A percentile compares a stretch with the other conserved stretches of the same genome.
Conservation (phyloP, 1,140 invertebrate species). For the Dendroctonus valens region DNA sequence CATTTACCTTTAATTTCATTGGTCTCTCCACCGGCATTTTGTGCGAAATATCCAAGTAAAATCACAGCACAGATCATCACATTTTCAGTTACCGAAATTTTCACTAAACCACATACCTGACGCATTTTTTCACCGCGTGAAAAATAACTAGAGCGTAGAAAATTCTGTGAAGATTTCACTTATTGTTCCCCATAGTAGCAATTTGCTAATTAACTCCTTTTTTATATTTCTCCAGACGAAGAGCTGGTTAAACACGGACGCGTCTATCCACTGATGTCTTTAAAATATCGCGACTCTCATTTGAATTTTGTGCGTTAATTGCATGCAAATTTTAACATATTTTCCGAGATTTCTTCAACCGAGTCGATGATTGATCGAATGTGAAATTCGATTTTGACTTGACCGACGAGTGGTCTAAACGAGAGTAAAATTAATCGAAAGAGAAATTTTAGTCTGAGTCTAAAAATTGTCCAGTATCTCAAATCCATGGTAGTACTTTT, state of each 20-base stretch:
- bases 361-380: too few species aligned
- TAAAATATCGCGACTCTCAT: too few species aligned
- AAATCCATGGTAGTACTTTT: constrained; percentile 4
- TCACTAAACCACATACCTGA: constrained; percentile 4
- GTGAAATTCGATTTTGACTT: constrained; percentile 13
- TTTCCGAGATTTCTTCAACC: too few species aligned
- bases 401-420: constrained; percentile 10
- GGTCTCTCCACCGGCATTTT: not conserved
- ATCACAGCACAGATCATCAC: constrained; percentile 11
- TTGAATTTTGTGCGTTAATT: too few species aligned
- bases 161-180: constrained; percentile 24
- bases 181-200: constrained; percentile 15
- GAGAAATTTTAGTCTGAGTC: constrained; percentile 28
- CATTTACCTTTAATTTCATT: constrained; percentile 29
- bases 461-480: constrained; percentile 28
- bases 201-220: constrained; percentile 9
- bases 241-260: too few species aligned
- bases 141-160: constrained; percentile 19
- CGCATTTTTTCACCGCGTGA: constrained; percentile 13
- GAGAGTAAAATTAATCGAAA: constrained; percentile 32
- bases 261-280: too few species aligned
- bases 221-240: too few species aligned
- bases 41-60: constrained; percentile 23
- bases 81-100: constrained; percentile 11
- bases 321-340: too few species aligned